Percentiles rank a stretch among this genome's conserved stretches.
Conservation (phyloP, 2,888 invertebrate species). For the Metalampra italica region DNA sequence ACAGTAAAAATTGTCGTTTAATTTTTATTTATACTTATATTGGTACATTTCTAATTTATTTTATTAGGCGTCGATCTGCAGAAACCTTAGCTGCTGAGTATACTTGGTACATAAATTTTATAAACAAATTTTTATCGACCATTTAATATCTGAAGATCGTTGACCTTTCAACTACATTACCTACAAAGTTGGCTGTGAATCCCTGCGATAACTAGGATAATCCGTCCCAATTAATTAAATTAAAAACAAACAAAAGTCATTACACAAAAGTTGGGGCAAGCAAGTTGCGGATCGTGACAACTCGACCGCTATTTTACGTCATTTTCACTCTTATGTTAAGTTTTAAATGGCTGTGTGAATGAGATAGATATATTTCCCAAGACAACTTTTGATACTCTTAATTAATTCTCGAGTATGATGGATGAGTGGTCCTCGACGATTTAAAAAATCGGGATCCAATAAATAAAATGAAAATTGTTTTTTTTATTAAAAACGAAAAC, state of each 20-base stretch:
- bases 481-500: too few relatives aligned
- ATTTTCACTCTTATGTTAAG: not conserved
- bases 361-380: not conserved
- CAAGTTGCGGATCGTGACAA: slow-evolving; percentile 39
- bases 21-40: too few relatives aligned
- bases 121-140: too few relatives aligned
- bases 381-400: not conserved
- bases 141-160: too few relatives aligned
- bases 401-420: not conserved
- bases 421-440: too few relatives aligned
- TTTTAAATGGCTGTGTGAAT: not conserved
- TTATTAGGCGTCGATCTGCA: too few relatives aligned
- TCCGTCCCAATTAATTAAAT: slow-evolving; percentile 69
- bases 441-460: too few relatives aligned
- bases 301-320: slow-evolving; percentile 2
- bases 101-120: too few relatives aligned
- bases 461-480: too few relatives aligned
- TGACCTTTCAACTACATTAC: slow-evolving; percentile 27
- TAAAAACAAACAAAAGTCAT: slow-evolving; percentile 69
- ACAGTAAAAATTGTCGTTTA: too few relatives aligned
- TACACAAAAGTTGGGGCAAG: slow-evolving; percentile 49
- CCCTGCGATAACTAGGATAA: slow-evolving; percentile 59
- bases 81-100: too few relatives aligned
- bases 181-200: slow-evolving; percentile 52
- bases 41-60: too few relatives aligned